Conservation (phyloP, 2,113 vertebrate species). For the Nyctereutes procyonoides region DNA sequence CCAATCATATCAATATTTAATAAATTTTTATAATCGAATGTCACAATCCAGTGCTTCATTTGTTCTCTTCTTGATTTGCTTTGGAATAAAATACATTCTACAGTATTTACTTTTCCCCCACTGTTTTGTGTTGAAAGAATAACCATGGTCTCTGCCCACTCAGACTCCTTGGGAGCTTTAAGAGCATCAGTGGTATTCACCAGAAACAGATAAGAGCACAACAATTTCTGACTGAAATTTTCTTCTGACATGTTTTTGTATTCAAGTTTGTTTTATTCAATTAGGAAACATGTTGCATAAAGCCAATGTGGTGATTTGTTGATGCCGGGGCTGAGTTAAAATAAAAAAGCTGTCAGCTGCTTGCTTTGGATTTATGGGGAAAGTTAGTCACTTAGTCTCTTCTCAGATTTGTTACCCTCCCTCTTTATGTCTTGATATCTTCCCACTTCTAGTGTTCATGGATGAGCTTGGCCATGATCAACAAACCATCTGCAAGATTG, state of each 20-base stretch:
- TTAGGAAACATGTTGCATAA: constrained; percentile 29
- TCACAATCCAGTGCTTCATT: constrained; percentile 17
- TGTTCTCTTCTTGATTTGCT: constrained; percentile 23
- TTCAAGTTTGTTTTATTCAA: constrained; percentile 42
- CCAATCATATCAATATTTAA: constrained; percentile 44
- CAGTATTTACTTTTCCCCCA: not conserved
- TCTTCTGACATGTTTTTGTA: constrained; percentile 31
- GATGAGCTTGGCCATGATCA: not conserved
- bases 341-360: constrained; percentile 14
- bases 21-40: constrained; percentile 43
- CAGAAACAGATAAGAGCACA: constrained; percentile 48
- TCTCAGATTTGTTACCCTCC: not conserved
- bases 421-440: constrained; percentile 45
- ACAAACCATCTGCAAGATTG: not conserved
- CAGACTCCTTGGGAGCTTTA: not conserved
- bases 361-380: not conserved
- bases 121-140: constrained; percentile 53
- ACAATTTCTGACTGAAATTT: constrained; percentile 27
- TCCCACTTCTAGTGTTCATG: not conserved
- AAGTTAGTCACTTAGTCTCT: constrained; percentile 15
- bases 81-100: constrained; percentile 35
- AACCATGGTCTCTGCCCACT: constrained; percentile 34
- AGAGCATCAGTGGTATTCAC: constrained; percentile 2
- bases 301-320: constrained; percentile 6
- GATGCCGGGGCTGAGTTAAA: constrained; percentile 18